Conservation (phyloP, 2,888 invertebrate species). For the Chouioia cunea region DNA sequence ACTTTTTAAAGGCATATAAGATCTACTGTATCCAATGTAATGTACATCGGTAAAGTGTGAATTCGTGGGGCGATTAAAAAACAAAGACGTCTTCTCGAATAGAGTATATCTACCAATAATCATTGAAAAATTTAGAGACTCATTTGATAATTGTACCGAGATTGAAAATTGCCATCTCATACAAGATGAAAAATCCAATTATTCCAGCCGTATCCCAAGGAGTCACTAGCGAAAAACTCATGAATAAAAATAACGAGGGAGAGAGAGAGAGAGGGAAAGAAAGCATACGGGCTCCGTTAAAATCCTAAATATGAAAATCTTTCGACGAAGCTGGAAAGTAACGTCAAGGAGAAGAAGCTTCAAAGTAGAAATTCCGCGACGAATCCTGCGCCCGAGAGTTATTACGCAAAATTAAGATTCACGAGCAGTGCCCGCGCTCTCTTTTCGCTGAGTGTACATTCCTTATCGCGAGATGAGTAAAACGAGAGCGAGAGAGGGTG, state of each 20-base stretch:
- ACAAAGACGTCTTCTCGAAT: no score
- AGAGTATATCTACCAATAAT: no score
- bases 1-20: no score
- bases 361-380: slow-evolving; percentile 11
- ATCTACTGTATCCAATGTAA: no score
- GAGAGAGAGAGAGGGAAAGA: background rate
- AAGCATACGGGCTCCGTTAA: slow-evolving; percentile 11
- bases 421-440: slow-evolving; percentile 14
- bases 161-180: slow-evolving; percentile 8
- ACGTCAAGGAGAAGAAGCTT: background rate
- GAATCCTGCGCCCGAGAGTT: slow-evolving; percentile 16
- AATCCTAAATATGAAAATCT: slow-evolving; percentile 40
- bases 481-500: no score
- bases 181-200: slow-evolving; percentile 26
- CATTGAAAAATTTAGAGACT: background rate
- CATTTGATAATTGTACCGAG: no score
- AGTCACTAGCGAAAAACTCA: slow-evolving; percentile 18
- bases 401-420: slow-evolving; percentile 44
- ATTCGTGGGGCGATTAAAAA: no score
- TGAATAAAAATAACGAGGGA: slow-evolving; percentile 33
- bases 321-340: background rate
- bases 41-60: no score
- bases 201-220: background rate
- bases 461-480: slow-evolving; percentile 19
- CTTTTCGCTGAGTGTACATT: slow-evolving; percentile 18